phyloP scores from a whole-genome alignment of 2,113 vertebrate genomes.

The Gymnorhina tibicen region DNA sequence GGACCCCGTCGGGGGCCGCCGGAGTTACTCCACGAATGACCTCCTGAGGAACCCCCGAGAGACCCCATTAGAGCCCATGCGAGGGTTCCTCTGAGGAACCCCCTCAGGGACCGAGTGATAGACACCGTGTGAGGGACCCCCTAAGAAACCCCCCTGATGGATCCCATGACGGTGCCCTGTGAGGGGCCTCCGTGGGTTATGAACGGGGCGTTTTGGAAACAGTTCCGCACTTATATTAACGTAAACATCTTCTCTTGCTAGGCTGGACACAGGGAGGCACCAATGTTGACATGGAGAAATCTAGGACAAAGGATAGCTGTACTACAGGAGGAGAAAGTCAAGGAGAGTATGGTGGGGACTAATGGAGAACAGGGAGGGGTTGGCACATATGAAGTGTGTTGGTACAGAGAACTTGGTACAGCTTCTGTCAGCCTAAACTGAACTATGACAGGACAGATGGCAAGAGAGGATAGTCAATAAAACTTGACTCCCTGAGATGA shows the following conservation, averaged over 20 bases:
- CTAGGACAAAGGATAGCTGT: not conserved
- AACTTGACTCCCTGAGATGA: not conserved
- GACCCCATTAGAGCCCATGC: too few relatives aligned
- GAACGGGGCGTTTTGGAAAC: not conserved
- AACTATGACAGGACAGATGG: fast-evolving
- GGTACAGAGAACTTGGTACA: not conserved
- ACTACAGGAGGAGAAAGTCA: not conserved
- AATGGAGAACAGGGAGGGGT: fast-evolving
- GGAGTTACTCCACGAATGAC: too few relatives aligned
- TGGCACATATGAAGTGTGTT: not conserved
- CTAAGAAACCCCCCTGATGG: too few relatives aligned
- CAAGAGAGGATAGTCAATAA: not conserved
- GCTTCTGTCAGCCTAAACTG: not conserved
- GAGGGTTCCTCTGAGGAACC: not conserved
- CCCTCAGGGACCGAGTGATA: not conserved
- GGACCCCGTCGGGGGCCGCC: too few relatives aligned
- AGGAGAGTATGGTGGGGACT: not conserved
- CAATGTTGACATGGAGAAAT: not conserved
- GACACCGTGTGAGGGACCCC: too few relatives aligned
- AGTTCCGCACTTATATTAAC: fast-evolving
- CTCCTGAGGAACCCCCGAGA: too few relatives aligned
- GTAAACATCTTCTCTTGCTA: not conserved
- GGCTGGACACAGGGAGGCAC: not conserved
- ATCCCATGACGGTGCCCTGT: fast-evolving
- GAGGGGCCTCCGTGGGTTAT: not conserved